These are phyloP conservation scores for Cylloceria caligata DNA, from an alignment of 2,888 invertebrate genomes.

Conservation along the genomic window DNA sequence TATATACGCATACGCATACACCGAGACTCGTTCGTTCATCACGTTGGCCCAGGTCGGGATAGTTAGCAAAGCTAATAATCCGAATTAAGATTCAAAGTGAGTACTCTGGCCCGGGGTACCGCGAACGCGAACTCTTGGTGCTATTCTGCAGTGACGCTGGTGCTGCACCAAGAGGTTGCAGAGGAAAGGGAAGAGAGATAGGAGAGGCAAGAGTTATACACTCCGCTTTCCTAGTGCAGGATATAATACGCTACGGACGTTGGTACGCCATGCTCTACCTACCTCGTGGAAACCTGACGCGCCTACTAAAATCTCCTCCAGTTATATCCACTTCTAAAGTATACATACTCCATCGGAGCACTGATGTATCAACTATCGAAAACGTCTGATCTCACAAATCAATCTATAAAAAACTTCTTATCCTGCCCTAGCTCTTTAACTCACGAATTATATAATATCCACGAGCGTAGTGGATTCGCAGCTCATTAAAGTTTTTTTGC, in stretches of 20 bases:
- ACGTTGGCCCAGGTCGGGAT: constrained; percentile 70
- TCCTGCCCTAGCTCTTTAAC: not conserved
- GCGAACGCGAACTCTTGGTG: constrained; percentile 46
- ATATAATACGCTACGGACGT: constrained; percentile 67
- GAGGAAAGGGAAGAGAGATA: constrained; percentile 58
- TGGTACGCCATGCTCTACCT: constrained; percentile 56
- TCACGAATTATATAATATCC: not conserved
- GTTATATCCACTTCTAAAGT: constrained; percentile 40
- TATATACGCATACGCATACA: constrained; percentile 1
- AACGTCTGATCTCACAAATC: constrained; percentile 9
- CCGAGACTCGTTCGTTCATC: constrained; percentile 57
- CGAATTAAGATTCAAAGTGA: constrained; percentile 78
- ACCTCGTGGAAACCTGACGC: constrained; percentile 74
- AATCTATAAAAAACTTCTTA: not conserved
- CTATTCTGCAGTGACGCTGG: constrained; percentile 35
- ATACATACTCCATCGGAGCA: constrained; percentile 6
- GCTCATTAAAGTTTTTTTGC: no score
- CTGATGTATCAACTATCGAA: constrained; percentile 27
- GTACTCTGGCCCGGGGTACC: constrained; percentile 67
- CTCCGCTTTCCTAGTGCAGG: constrained; percentile 58
- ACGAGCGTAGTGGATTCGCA: not conserved
- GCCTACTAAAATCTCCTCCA: constrained; percentile 74
- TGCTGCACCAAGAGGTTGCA: constrained; percentile 48
- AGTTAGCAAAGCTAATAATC: constrained; percentile 76
- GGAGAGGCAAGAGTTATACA: constrained; percentile 59